These are phyloP conservation scores for Caenorhabditis sp. DNA, from an alignment of 2,888 invertebrate genomes.

Conservation along the genomic window DNA sequence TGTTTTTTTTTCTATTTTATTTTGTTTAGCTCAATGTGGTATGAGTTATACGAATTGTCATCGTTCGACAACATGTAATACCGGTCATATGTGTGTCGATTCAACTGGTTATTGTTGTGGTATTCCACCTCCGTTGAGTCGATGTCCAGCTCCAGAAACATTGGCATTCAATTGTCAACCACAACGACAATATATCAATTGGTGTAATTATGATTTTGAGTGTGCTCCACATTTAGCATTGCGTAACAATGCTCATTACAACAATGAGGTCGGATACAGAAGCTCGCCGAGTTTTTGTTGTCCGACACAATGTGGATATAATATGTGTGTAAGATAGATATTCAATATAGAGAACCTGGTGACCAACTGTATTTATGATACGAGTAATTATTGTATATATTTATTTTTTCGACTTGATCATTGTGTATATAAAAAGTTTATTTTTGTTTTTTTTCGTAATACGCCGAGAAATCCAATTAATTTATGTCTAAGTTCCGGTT, in stretches of 20 bases:
- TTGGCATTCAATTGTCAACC: conserved; percentile 17
- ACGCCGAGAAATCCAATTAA: too few relatives aligned
- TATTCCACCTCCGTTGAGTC: conserved; percentile 9
- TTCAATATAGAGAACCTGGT: neutral
- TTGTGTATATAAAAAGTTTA: too few relatives aligned
- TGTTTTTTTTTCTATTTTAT: neutral
- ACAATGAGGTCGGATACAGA: conserved; percentile 10
- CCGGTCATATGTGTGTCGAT: conserved; percentile 30
- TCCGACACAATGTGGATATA: conserved; percentile 37
- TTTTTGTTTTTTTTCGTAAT: too few relatives aligned
- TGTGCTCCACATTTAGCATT: conserved; percentile 36
- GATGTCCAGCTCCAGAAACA: conserved; percentile 20
- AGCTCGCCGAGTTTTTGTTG: conserved; percentile 19
- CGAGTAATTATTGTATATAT: neutral
- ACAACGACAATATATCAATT: conserved; percentile 22
- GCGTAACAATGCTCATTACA: conserved; percentile 18
- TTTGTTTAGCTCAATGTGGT: conserved; percentile 25
- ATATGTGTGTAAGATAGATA: conserved; percentile 25
- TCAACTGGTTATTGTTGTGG: conserved; percentile 33
- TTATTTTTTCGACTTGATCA: too few relatives aligned
- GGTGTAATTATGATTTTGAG: conserved; percentile 24
- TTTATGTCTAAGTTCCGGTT: too few relatives aligned
- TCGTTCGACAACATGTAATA: conserved; percentile 13
- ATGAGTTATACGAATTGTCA: conserved; percentile 18
- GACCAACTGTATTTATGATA: neutral